These are phyloP conservation scores for Oryzias dopingdopingensis DNA, from an alignment of 2,797 vertebrate genomes.

Conservation along the genomic window DNA sequence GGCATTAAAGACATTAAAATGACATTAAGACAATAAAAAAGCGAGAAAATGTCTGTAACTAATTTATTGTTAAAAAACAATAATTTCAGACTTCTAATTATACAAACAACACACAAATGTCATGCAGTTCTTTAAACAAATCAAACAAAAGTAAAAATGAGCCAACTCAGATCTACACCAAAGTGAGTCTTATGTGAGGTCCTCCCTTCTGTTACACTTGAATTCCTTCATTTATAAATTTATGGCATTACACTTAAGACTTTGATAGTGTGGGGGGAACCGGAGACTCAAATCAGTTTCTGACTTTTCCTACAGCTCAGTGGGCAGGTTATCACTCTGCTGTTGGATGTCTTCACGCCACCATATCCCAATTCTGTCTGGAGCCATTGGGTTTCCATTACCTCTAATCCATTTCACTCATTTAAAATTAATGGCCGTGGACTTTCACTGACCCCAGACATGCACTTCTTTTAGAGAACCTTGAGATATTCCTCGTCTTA, in stretches of 20 bases:
- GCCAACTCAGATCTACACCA: no score
- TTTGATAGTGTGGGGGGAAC: constrained; percentile 11
- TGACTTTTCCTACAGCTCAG: constrained; percentile 51
- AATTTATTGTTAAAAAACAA: no score
- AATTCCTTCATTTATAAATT: constrained; percentile 47
- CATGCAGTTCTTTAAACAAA: no score
- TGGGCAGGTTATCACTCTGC: constrained; percentile 59
- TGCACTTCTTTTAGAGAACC: constrained; percentile 25
- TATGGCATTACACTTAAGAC: constrained; percentile 35
- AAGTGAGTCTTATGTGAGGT: constrained; percentile 21
- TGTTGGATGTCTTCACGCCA: constrained; percentile 56
- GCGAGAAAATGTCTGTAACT: no score
- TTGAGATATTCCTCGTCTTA: constrained; percentile 35
- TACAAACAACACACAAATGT: no score
- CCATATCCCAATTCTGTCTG: constrained; percentile 60
- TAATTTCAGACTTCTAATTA: no score
- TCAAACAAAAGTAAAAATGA: no score
- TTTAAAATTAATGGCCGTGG: constrained; percentile 77
- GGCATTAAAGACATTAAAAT: no score
- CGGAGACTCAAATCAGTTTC: constrained; percentile 53
- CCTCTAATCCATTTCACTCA: constrained; percentile 74
- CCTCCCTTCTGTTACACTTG: constrained; percentile 15
- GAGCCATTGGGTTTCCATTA: constrained; percentile 75
- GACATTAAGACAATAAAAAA: no score
- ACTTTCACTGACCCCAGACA: constrained; percentile 57